Percentiles rank a stretch among this genome's conserved stretches.
phyloP scores from a whole-genome alignment of 2,888 invertebrate species.

The Drosophila stalkeri region DNA sequence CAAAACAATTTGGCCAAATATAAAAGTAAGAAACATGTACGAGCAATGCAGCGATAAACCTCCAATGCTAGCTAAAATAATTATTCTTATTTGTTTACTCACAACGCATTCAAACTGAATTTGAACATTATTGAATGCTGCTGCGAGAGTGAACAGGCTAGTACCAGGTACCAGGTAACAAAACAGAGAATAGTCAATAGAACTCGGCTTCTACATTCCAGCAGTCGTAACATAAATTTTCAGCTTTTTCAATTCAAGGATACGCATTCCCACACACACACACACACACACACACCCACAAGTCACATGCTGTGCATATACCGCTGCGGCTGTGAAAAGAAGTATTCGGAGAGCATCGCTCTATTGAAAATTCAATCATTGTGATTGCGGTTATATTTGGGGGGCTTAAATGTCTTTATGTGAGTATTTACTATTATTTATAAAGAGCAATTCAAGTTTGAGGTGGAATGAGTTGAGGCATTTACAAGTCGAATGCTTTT shows the following conservation, averaged over 20 bases:
- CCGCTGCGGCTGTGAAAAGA: neutral
- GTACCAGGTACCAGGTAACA: neutral
- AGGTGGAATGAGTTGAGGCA: neutral
- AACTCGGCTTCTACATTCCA: neutral
- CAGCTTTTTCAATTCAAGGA: neutral
- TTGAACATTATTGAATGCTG: too few relatives aligned
- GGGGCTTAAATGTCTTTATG: neutral
- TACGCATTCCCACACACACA: neutral
- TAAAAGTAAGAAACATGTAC: slow-evolving; percentile 9
- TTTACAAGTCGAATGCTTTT: too few relatives aligned
- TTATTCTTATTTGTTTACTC: slow-evolving; percentile 36
- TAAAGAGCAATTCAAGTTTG: neutral
- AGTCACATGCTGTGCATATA: neutral
- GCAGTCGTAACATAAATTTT: neutral
- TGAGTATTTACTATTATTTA: neutral
- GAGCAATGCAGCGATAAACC: neutral
- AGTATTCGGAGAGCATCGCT: neutral
- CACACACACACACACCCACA: neutral
- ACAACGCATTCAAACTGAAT: neutral
- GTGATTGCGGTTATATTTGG: neutral
- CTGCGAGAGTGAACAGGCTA: neutral
- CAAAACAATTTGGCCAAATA: slow-evolving; percentile 47
- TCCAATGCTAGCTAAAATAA: slow-evolving; percentile 29
- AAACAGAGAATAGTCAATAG: neutral
- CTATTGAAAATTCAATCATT: neutral